Conservation (phyloP, 2,113 vertebrate genomes). For the Toxostoma redivivum region DNA sequence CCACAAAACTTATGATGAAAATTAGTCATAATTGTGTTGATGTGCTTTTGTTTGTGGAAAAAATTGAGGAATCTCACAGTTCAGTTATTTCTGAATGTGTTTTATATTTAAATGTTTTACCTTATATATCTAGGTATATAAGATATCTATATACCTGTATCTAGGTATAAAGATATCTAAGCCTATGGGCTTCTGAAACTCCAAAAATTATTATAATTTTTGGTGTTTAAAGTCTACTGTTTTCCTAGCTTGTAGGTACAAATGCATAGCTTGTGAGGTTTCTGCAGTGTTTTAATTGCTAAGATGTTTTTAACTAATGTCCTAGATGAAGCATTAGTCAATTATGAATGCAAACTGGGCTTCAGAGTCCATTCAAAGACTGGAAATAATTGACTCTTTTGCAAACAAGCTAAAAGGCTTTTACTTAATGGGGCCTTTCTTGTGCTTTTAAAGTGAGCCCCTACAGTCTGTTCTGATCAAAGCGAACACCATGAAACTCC, state of each 20-base stretch:
- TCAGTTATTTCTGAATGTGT: not conserved
- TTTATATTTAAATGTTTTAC: not conserved
- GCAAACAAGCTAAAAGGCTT: not conserved
- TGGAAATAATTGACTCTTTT: not conserved
- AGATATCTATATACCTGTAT: too few relatives aligned
- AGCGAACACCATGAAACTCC: not conserved
- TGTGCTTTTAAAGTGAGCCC: not conserved
- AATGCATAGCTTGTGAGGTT: not conserved
- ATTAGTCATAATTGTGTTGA: not conserved
- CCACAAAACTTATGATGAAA: not conserved
- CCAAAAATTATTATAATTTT: not conserved
- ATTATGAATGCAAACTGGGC: not conserved
- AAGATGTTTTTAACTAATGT: conserved; percentile 12
- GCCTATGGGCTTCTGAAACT: not conserved
- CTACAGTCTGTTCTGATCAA: not conserved
- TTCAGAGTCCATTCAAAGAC: not conserved
- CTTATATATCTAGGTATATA: not conserved
- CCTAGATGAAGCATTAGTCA: conserved; percentile 8
- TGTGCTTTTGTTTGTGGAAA: not conserved
- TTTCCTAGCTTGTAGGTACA: not conserved
- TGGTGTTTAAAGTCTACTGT: not conserved
- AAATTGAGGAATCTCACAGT: not conserved
- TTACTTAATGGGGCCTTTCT: not conserved
- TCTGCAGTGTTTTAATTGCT: not conserved
- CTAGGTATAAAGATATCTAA: not conserved